Evolutionary conservation across 1,140 invertebrate species (phyloP).

Genomic region (Cyrtorhinus lividipennis): DNA sequence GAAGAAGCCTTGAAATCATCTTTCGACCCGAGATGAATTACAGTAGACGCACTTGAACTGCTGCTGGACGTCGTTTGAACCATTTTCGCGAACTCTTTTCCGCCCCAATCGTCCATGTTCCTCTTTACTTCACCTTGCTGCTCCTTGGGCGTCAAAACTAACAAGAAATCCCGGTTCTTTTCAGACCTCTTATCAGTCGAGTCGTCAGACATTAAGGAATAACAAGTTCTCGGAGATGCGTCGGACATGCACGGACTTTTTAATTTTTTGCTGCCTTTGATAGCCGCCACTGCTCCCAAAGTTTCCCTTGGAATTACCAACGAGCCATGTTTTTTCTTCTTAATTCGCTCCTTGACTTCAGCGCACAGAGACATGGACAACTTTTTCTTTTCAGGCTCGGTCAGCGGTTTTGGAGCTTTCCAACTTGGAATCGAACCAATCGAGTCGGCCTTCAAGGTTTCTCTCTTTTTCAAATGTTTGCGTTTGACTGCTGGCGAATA

Average conservation of each 20-base stretch:
- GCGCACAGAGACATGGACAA: constrained; percentile 54
- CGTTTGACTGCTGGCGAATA: constrained; percentile 30
- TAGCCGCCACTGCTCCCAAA: constrained; percentile 42
- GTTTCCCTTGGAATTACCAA: constrained; percentile 44
- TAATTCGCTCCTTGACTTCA: constrained; percentile 50
- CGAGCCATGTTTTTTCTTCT: constrained; percentile 23
- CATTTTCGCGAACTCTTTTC: constrained; percentile 21
- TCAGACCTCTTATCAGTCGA: constrained; percentile 22
- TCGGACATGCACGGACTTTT: constrained; percentile 26
- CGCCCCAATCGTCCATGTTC: constrained; percentile 34
- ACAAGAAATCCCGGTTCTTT: constrained; percentile 32
- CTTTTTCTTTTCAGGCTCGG: constrained; percentile 54
- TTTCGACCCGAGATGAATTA: constrained; percentile 26
- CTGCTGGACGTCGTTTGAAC: constrained; percentile 22
- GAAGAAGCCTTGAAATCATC: constrained; percentile 18
- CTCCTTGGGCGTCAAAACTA: constrained; percentile 35
- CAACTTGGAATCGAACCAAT: constrained; percentile 37
- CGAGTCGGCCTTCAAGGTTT: constrained; percentile 37
- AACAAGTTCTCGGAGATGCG: constrained; percentile 37
- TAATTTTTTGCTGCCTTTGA: constrained; percentile 31
- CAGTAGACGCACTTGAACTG: constrained; percentile 27
- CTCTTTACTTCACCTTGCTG: constrained; percentile 32
- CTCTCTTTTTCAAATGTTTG: constrained; percentile 28
- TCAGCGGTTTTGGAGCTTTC: constrained; percentile 31
- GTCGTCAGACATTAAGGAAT: constrained; percentile 36